Percentiles rank a stretch among this genome's conserved stretches.
phyloP scores from a whole-genome alignment of 1,140 invertebrate genomes.

The Listronotus oregonensis region DNA sequence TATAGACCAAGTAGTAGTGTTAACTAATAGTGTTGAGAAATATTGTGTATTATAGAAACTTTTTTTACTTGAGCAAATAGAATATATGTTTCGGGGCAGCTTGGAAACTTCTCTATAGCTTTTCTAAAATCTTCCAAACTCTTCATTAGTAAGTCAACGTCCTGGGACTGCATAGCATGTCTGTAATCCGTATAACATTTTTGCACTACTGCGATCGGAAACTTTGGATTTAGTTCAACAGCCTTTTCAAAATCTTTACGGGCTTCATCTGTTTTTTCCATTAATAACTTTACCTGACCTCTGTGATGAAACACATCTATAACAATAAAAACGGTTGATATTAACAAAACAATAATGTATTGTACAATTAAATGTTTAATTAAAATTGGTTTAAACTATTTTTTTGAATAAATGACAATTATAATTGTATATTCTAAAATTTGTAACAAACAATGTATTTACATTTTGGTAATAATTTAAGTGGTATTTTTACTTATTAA shows the following conservation, averaged over 20 bases:
- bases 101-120: constrained; percentile 78
- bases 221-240: constrained; percentile 78
- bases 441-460: too few species aligned
- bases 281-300: constrained; percentile 78
- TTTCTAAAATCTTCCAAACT: constrained; percentile 74
- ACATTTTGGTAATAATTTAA: too few species aligned
- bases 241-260: constrained; percentile 83
- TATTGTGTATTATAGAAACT: neutral
- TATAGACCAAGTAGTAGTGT: too few species aligned
- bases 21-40: too few species aligned
- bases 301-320: constrained; percentile 61
- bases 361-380: too few species aligned
- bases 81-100: constrained; percentile 82
- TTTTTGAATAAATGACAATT: too few species aligned
- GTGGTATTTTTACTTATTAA: too few species aligned
- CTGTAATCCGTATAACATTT: constrained; percentile 86
- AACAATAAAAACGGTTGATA: constrained; percentile 16
- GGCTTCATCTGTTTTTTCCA: constrained; percentile 80
- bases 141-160: constrained; percentile 62
- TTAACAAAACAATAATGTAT: too few species aligned
- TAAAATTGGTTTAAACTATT: too few species aligned
- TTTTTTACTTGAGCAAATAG: constrained; percentile 76
- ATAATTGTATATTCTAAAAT: too few species aligned
- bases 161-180: constrained; percentile 62
- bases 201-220: constrained; percentile 83